Evolutionary conservation across 1,140 invertebrate genomes (phyloP), one percentile per base, ranked within the genome.

Genomic region (Hylaeus volcanicus): DNA sequence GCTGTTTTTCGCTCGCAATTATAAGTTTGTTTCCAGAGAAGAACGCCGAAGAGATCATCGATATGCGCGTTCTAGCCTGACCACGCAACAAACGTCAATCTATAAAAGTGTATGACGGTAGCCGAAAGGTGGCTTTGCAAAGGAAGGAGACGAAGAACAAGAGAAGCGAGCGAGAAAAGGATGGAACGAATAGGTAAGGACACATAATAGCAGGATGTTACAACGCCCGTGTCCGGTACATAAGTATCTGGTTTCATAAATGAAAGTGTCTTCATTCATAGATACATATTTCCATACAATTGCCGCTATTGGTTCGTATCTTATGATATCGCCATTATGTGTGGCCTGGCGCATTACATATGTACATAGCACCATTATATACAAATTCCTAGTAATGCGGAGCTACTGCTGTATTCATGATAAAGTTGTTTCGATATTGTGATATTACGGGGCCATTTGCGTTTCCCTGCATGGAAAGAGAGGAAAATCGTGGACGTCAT

Each of bases 241-340:
- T 90, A 92, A 90, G 90, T 91, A 92, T 92, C 90, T 92, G 90
- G 88, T 93, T 93, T 92, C 91, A 92, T 93, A 93, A 92, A 93
- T 91, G 92, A 93, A 92, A 93, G 91, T 93, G 91, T 93, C 92
- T 93, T 93, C 91, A 93, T 93, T 92, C 91, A 93, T 92, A 93
- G 92, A 93, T 91, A 92, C 89, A 92, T 93, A 93, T 93, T 93
- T 93, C 92, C 92, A 93, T 93, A 93, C 92, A 93, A 93, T 93
- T 91, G 92, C 89, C 82, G 83, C 89, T 92, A 92, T 92, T 92
- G 91, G 90, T 90, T 90, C 88, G 88, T 92, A 92, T 91, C 90
- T 92, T 91, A 91, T 91, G 88, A 92, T 92, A 92, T 91, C 90
- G 89, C 86, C 88, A 91, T 92, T 90, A 92, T 91, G 87, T 90